Conservation (phyloP, 2,797 vertebrate genomes). For the Lepilemur ruficaudatus region DNA sequence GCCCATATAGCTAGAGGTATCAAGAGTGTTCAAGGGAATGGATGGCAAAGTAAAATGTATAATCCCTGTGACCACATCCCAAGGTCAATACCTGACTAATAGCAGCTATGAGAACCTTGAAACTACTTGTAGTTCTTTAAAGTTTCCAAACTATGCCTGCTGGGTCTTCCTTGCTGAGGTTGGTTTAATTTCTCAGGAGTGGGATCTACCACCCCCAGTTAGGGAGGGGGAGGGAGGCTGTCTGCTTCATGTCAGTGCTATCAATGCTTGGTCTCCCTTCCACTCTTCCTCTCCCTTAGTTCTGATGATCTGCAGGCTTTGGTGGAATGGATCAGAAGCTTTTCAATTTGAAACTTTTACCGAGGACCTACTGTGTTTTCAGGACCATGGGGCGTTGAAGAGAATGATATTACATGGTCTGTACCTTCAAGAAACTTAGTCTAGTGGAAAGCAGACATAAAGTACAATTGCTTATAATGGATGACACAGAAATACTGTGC, state of each 20-base stretch:
- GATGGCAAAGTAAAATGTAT: slow-evolving; percentile 76
- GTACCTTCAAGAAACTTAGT: slow-evolving; percentile 13
- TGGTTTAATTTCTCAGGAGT: slow-evolving; percentile 45
- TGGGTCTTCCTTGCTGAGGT: slow-evolving; percentile 19
- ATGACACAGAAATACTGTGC: background rate
- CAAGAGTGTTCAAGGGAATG: slow-evolving; percentile 70
- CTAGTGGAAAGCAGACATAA: background rate
- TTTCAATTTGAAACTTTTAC: slow-evolving; percentile 40
- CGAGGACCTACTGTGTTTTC: slow-evolving; percentile 6
- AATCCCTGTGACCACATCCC: slow-evolving; percentile 75
- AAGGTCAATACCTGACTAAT: slow-evolving; percentile 73
- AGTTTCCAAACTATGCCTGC: slow-evolving; percentile 60
- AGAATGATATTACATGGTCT: background rate
- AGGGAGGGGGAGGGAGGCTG: background rate
- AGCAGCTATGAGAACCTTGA: slow-evolving; percentile 49
- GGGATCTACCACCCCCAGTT: background rate
- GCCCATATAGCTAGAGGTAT: slow-evolving; percentile 66
- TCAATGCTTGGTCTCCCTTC: background rate
- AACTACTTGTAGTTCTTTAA: slow-evolving; percentile 65
- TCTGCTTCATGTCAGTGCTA: background rate
- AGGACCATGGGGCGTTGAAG: background rate
- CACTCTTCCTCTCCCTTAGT: background rate
- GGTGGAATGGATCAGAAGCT: slow-evolving; percentile 3
- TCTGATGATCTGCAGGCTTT: background rate
- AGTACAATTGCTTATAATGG: background rate